Base-by-base conservation (phyloP, 2,888 invertebrate genomes). In the Protodeltote pygarga region DNA sequence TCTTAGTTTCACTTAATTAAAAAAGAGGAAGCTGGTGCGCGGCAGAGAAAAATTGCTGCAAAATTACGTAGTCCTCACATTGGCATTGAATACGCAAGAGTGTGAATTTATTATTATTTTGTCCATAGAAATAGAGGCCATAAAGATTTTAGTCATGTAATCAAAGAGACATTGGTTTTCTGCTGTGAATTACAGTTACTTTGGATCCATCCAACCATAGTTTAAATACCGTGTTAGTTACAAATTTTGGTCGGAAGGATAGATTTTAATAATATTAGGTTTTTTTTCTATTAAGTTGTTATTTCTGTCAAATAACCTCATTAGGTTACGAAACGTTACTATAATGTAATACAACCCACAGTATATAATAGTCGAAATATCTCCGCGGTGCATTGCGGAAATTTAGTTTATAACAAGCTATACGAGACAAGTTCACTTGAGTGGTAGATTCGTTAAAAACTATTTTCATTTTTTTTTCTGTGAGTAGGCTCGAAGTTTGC, bases 1-100 rank as follows among this genome's bases (percentile, higher is more conserved):
- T 82, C 83, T 85, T 85, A 82, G 84, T 83, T 85, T 83, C 78
- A 85, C 84, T 86, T 87, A 87, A 88, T 88, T 88, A 88, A 87
- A 86, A 86, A 85, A 77, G 75, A 76, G 74, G 73, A 75, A 76
- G 71, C 65, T 61, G 69, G 70, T 67, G 65, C 59, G 48, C 38
- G 64, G 65, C 66, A 65, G 67, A 75, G 79, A 82, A 81, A 81
- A 80, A 80, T 75, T 65, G 69, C 77, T 64, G 69, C 64, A 65
- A 65, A 75, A 73, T 69, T 76, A 54, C 60, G 54, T 33, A 35
- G 47, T 27, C 21, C 41, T 16, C 34, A 20, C 20, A 15, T 24
- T 52, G 31, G 38, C 24, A 51, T 44, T 53, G 38, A 44, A 34
- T 47, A 17, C 15, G 33, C 23, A 14, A 17, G 21, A 42, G 25